Percentiles rank a stretch among this genome's conserved stretches.
These are phyloP conservation scores for Arvicanthis niloticus DNA, from an alignment of 2,113 vertebrate species.

Conservation along the genomic window DNA sequence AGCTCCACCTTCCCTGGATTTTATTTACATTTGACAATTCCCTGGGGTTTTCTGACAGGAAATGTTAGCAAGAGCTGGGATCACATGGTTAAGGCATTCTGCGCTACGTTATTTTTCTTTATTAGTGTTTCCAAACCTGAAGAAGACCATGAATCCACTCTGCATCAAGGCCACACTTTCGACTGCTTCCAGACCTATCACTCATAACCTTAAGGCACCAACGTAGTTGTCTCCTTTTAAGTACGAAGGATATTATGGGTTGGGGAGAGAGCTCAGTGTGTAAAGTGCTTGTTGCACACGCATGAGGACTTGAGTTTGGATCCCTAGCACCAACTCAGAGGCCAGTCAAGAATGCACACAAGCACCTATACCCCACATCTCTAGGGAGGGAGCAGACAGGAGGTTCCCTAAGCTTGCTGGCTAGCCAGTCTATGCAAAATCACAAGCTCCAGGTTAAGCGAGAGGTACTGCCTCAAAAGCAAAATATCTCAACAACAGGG, in stretches of 20 bases:
- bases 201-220: not conserved
- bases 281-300: not conserved
- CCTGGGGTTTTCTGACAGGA: constrained; percentile 17
- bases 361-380: not conserved
- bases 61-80: not conserved
- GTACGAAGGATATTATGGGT: not conserved
- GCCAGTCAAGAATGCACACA: not conserved
- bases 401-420: not conserved
- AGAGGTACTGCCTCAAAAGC: not conserved
- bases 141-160: not conserved
- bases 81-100: constrained; percentile 39
- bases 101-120: constrained; percentile 54
- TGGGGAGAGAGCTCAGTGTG: not conserved
- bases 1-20: constrained; percentile 6
- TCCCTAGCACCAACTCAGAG: not conserved
- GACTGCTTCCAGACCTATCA: not conserved
- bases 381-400: not conserved
- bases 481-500: not conserved
- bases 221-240: not conserved
- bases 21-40: constrained; percentile 57
- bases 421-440: not conserved
- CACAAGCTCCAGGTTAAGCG: no score
- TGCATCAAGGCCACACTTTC: not conserved
- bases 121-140: constrained; percentile 59
- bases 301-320: not conserved